Percentiles rank a stretch among this genome's conserved stretches.
Evolutionary conservation across 2,888 invertebrate genomes (phyloP).

Genomic region (Strigamia crassipes): DNA sequence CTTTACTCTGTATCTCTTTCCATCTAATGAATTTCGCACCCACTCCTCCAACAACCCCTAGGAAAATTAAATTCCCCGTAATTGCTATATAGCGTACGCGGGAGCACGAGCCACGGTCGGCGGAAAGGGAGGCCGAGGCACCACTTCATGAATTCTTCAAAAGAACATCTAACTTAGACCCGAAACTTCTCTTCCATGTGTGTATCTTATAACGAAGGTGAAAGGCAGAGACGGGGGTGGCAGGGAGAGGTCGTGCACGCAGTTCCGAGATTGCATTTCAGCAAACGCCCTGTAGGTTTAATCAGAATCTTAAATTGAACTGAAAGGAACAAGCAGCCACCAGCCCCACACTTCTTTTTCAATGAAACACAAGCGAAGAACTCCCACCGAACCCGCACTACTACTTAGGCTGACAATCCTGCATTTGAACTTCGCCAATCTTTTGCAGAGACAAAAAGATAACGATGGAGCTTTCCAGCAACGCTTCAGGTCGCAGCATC

Average conservation of each 20-base stretch:
- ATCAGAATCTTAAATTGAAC: slow-evolving; percentile 21
- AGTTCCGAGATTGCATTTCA: slow-evolving; percentile 21
- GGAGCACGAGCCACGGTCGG: background rate
- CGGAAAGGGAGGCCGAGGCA: background rate
- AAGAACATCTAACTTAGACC: background rate
- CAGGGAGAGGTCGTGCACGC: background rate
- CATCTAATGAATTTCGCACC: slow-evolving; percentile 21
- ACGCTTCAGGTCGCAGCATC: no score
- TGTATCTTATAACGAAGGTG: slow-evolving; percentile 21
- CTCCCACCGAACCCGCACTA: background rate
- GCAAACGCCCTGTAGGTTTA: slow-evolving; percentile 21
- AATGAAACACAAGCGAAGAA: slow-evolving; percentile 12
- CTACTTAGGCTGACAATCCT: background rate
- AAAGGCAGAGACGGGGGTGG: background rate
- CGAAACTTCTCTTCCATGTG: slow-evolving; percentile 14
- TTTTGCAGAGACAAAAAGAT: background rate
- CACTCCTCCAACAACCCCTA: slow-evolving; percentile 5
- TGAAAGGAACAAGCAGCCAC: slow-evolving; percentile 21
- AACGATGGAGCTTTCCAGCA: no score
- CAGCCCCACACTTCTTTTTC: slow-evolving; percentile 21
- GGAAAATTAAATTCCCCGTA: slow-evolving; percentile 11
- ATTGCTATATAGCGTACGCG: background rate
- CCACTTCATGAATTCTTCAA: slow-evolving; percentile 15
- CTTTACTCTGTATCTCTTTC: slow-evolving; percentile 21
- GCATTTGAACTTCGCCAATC: background rate